Evolutionary conservation across 2,888 invertebrate genomes (phyloP), one percentile per base, ranked within the genome.

Genomic region (Acanthosepion pharaonis): DNA sequence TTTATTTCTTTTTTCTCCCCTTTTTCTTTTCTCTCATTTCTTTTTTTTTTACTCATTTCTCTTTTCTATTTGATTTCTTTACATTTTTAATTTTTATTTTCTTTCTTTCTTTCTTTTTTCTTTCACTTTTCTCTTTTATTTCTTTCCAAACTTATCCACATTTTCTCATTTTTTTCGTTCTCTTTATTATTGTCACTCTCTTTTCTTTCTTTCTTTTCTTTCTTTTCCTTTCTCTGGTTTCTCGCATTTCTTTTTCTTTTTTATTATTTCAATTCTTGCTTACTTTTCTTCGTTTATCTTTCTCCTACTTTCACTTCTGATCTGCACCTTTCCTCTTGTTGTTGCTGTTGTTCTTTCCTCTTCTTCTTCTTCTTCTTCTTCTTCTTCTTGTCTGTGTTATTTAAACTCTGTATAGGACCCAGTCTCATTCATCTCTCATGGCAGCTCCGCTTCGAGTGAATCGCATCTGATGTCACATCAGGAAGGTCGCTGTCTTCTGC

Each of bases 391-490:
- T 15, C n/a, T 78, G 78, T 28, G 78, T 78, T 78, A 78, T 78
- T 78, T n/a, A 78, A 78, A 78, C 78, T 28, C 15, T 78, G 78
- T n/a, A 9, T 78, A 78, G n/a, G n/a, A 28, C 78, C n/a, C 11
- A 78, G 28, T 28, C 78, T 78, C 78, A 78, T 78, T 78, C 11
- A 78, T 78, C 78, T 78, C 78, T 78, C 11, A 78, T 78, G 78
- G 78, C 78, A 78, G 78, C n/a, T 78, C n/a, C 78, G 78, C 78
- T 78, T n/a, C 78, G 9, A 78, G 78, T 78, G 78, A 78, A 78
- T 78, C n/a, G 78, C 78, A n/a, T n/a, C 28, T 15, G 9, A n/a
- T 78, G n/a, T 78, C n/a, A 78, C 78, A 78, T n/a, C 6, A 28
- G 78, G 78, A 78, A 78, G 78, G 78, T 8, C 78, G 18, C 28